Evolutionary conservation across 2,888 invertebrate species (phyloP).

Genomic region (Lysandra coridon): DNA sequence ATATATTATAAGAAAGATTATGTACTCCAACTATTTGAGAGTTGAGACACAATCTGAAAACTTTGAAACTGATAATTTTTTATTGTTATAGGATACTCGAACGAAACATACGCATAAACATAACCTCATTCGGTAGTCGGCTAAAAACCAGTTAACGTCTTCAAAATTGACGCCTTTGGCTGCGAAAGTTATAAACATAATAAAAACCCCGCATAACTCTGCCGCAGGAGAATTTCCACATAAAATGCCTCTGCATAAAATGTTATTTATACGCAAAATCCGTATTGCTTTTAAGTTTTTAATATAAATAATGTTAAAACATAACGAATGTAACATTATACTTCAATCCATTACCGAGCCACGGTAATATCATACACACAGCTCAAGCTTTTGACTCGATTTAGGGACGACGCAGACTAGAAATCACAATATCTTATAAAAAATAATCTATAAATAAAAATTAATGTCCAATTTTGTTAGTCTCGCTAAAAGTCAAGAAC

Average conservation of each 20-base stretch:
- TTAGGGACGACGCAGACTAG: constrained; percentile 12
- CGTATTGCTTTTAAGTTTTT: constrained; percentile 21
- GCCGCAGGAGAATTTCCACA: background rate
- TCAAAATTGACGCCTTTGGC: background rate
- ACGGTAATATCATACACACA: constrained; percentile 20
- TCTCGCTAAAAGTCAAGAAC: too few relatives aligned
- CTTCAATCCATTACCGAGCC: constrained; percentile 31
- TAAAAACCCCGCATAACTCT: background rate
- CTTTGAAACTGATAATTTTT: too few relatives aligned
- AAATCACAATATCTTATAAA: background rate
- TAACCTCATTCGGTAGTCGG: background rate
- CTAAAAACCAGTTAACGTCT: background rate
- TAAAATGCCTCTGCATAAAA: background rate
- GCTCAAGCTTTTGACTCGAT: constrained; percentile 15
- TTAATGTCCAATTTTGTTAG: too few relatives aligned
- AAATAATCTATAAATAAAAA: background rate
- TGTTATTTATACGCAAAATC: constrained; percentile 4
- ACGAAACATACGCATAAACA: background rate
- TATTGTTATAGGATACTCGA: too few relatives aligned
- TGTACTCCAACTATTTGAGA: too few relatives aligned
- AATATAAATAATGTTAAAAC: constrained; percentile 23
- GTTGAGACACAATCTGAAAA: too few relatives aligned
- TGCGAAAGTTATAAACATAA: background rate
- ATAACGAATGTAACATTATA: constrained; percentile 19
- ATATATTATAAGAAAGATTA: too few relatives aligned